Base-by-base conservation (phyloP, 1,140 invertebrate genomes). In the Neoseiulus cucumeris region DNA sequence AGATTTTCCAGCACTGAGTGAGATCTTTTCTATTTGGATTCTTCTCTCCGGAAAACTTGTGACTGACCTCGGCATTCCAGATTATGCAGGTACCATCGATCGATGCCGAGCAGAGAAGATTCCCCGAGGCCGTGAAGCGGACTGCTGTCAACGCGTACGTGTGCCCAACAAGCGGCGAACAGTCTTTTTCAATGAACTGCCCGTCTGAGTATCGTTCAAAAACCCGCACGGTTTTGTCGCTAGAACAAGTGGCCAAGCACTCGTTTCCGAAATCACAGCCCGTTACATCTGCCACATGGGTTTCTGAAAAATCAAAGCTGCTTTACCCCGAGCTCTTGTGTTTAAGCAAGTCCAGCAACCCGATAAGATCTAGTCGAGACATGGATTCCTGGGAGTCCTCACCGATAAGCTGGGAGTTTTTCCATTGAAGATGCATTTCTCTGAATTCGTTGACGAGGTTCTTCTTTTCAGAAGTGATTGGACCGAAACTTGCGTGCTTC, bases 51-150 rank as follows among this genome's bases (percentile, higher is more conserved):
- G 6, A 33, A 64, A 20, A 12, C 22, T 67, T 39, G 42, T 59
- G 20, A 42, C 67, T 67, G 68, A 76, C 83, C 72, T 78, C 72
- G 18, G 78, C 73, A 74, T 85, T 83, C 84, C 85, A 87, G 7
- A 87, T 72, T 51, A 85, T 77, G 5, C 83, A 80, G 64, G 79
- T 83, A 2, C 86, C 86, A 73, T 87, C 86, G 20, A 84, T 83
- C 18, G 84, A 87, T 25, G 82, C 79, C 5, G 83, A 81, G 1
- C 83, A 84, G 18, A 88, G 71, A 73, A 85, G 80, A 1, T 81
- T 83, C 28, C 82, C 83, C 73, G 81, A 81, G 7, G 85, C 84
- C 17, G 85, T 85, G 68, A 87, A 84, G 69, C 80, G 77, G 20
- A 77, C 76, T 68, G 72, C 75, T 66, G 78, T 74, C 7, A 79